Evolutionary conservation across 2,888 invertebrate genomes (phyloP), one percentile per base, ranked within the genome.

Genomic region (Diadegma fenestrale): DNA sequence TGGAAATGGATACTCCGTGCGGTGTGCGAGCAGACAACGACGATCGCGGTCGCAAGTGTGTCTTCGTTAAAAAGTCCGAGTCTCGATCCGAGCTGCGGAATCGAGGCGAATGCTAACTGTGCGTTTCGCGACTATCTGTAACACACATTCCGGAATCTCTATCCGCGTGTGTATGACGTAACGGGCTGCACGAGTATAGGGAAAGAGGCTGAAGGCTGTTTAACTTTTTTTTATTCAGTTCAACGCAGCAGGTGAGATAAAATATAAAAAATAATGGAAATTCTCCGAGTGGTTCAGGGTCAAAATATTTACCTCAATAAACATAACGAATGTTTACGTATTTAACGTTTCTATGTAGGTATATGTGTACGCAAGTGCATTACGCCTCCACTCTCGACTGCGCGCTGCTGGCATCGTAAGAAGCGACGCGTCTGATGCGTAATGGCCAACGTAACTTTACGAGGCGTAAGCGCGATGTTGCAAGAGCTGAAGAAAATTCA

Each of bases 391-490:
- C 84, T 87, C 80, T 37, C 37, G 37, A 37, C 3, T 37, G 37
- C 37, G 37, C 3, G 3, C n/a, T n/a, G 33, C 37, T 37, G 37
- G 51, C 68, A 68, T 80, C 85, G 86, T 82, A 85, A 86, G 85
- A 86, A 80, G 73, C 85, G 80, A 88, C 84, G 83, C 78, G 85
- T 84, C 71, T 87, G 81, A 87, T 88, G 87, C 88, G 87, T 87
- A 88, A 87, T 87, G 87, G 86, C 81, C 87, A 85, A 86, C 87
- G 87, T 88, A 88, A 87, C 88, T 87, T 86, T 88, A 88, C 87
- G 88, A 88, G 85, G 83, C 77, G 82, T 84, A 86, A 85, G 77
- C 86, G 75, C 86, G 88, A 85, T 86, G 82, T 66, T 43, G 66
- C 73, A 79, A 85, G 86, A 75, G 84, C n/a, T n/a, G n/a, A 85